phyloP scores from a whole-genome alignment of 2,797 vertebrate species.

The Darevskia nairensis region DNA sequence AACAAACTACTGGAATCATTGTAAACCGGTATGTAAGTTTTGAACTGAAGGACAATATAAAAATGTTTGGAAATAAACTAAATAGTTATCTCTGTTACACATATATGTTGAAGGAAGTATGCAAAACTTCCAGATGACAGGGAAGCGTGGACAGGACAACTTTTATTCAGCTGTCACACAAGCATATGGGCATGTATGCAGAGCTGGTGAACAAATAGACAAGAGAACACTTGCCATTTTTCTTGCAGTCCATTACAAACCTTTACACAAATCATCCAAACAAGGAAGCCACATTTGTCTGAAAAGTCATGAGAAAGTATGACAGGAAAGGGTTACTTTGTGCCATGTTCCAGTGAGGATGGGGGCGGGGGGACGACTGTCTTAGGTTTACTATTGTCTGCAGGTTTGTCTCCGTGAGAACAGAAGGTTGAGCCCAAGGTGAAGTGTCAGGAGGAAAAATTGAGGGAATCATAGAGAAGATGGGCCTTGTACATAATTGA shows the following conservation, averaged over 20 bases:
- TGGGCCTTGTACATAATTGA: constrained; percentile 78
- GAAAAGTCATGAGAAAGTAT: constrained; percentile 52
- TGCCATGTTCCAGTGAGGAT: constrained; percentile 24
- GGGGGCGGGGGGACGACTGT: constrained; percentile 45
- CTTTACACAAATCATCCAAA: constrained; percentile 46
- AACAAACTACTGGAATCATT: too few relatives aligned
- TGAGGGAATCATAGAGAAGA: constrained; percentile 76
- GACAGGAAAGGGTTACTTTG: constrained; percentile 69
- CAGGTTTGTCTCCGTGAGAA: constrained; percentile 72
- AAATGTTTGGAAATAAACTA: background rate
- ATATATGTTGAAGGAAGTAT: background rate
- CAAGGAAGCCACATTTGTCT: constrained; percentile 50
- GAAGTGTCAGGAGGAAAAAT: constrained; percentile 78
- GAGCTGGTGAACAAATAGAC: background rate
- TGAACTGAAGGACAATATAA: background rate
- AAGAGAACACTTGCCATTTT: background rate
- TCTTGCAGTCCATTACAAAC: background rate
- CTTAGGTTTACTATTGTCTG: constrained; percentile 67
- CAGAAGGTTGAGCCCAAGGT: constrained; percentile 79
- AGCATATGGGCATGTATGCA: fast-evolving
- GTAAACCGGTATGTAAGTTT: background rate
- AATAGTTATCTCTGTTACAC: background rate
- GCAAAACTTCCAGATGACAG: background rate
- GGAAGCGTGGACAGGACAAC: background rate
- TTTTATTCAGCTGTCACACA: background rate